These are phyloP conservation scores for Cydia strobilella DNA, from an alignment of 1,140 invertebrate species.

Conservation along the genomic window DNA sequence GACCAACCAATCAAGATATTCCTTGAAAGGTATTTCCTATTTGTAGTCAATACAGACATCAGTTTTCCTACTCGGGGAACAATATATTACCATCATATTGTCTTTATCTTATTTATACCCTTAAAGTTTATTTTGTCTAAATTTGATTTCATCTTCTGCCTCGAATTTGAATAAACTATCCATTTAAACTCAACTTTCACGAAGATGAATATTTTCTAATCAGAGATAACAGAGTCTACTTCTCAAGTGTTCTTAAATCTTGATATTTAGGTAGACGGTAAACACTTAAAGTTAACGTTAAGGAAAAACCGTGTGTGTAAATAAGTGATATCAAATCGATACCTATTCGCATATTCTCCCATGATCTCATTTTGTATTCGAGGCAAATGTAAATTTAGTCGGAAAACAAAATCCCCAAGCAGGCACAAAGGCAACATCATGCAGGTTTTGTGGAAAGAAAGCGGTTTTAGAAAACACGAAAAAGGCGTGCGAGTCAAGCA, in stretches of 20 bases:
- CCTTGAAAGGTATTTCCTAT: too few relatives aligned
- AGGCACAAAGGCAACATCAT: background rate
- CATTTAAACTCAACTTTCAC: background rate
- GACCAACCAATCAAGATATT: too few relatives aligned
- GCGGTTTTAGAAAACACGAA: background rate
- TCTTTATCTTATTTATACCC: too few relatives aligned
- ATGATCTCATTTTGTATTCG: background rate
- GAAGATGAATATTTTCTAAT: background rate
- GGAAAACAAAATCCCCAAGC: background rate
- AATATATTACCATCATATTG: too few relatives aligned
- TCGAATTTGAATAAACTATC: too few relatives aligned
- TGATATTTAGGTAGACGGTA: background rate
- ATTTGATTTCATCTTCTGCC: too few relatives aligned
- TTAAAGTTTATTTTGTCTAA: too few relatives aligned
- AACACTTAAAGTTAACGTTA: background rate
- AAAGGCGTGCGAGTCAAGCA: background rate
- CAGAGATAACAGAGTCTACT: too few relatives aligned
- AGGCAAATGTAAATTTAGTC: background rate
- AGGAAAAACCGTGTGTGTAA: background rate
- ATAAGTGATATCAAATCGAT: background rate
- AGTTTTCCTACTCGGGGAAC: too few relatives aligned
- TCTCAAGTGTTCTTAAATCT: background rate
- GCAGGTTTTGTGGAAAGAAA: slow-evolving; percentile 6
- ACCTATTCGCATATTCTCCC: background rate
- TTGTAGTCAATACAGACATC: too few relatives aligned